Percentiles rank a stretch among this genome's conserved stretches.
Evolutionary conservation across 1,140 invertebrate species (phyloP).

Genomic region (Hydropsyche tenuis): DNA sequence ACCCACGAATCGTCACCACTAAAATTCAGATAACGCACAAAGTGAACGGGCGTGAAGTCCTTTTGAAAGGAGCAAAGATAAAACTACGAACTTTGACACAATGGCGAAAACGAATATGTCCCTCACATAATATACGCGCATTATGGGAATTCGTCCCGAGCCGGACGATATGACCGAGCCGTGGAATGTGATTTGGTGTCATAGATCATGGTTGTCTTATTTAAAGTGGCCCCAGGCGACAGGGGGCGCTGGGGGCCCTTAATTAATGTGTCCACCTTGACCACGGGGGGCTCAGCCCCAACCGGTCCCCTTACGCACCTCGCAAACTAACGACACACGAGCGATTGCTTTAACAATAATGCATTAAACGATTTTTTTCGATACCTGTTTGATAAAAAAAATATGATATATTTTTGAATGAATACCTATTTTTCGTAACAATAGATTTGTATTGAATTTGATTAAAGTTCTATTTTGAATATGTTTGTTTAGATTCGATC

Average conservation of each 20-base stretch:
- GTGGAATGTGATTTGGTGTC: slow-evolving; percentile 37
- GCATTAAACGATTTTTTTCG: too few species aligned
- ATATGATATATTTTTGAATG: too few species aligned
- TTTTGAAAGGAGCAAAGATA: not conserved
- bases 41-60: too few species aligned
- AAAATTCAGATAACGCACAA: slow-evolving; percentile 18
- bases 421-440: too few species aligned
- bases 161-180: slow-evolving; percentile 2
- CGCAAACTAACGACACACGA: slow-evolving; percentile 23
- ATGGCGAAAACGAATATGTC: not conserved
- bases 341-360: too few species aligned
- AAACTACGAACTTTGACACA: not conserved
- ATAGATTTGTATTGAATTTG: too few species aligned
- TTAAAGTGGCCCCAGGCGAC: slow-evolving; percentile 31
- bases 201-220: slow-evolving; percentile 40
- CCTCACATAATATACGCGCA: not conserved
- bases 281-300: slow-evolving; percentile 37
- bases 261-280: slow-evolving; percentile 49
- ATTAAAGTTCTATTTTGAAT: too few species aligned
- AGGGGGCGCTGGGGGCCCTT: slow-evolving; percentile 34
- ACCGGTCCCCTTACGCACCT: not conserved
- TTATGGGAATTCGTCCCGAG: not conserved
- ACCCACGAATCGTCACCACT: not conserved
- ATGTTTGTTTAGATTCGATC: too few species aligned
- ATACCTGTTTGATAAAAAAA: too few species aligned